Conservation (phyloP, 2,797 vertebrate genomes). For the Apodemus agrarius region DNA sequence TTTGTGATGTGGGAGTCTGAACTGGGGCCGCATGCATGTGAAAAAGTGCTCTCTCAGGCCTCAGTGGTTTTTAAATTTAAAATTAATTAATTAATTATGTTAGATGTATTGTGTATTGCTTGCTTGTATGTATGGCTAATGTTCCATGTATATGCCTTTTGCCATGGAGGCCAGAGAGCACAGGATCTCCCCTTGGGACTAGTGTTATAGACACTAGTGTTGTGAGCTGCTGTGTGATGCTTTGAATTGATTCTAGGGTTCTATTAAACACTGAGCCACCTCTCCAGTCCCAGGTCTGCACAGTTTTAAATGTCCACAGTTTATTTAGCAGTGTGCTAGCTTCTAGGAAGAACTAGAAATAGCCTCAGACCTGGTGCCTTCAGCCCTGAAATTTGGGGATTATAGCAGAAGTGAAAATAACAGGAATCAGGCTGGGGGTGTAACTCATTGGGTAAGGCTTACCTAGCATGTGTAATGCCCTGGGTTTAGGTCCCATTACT, state of each 20-base stretch:
- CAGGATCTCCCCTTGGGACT: neutral
- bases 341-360: neutral
- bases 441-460: neutral
- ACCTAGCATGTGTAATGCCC: neutral
- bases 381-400: constrained; percentile 1
- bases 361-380: neutral
- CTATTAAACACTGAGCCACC: neutral
- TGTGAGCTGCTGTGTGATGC: neutral
- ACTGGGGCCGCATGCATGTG: neutral
- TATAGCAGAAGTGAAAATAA: neutral
- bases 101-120: neutral
- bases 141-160: neutral
- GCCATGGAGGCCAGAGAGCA: neutral
- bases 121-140: neutral
- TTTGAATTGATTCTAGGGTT: neutral
- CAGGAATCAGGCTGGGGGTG: neutral
- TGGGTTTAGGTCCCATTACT: neutral
- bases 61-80: neutral
- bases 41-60: neutral
- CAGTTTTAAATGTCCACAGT: neutral
- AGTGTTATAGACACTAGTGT: neutral
- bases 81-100: neutral
- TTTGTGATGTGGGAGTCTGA: neutral
- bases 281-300: neutral
- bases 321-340: neutral